Percentiles rank a stretch among this genome's conserved stretches.
Conservation (phyloP, 2,888 invertebrate genomes). For the Apotomis betuletana region DNA sequence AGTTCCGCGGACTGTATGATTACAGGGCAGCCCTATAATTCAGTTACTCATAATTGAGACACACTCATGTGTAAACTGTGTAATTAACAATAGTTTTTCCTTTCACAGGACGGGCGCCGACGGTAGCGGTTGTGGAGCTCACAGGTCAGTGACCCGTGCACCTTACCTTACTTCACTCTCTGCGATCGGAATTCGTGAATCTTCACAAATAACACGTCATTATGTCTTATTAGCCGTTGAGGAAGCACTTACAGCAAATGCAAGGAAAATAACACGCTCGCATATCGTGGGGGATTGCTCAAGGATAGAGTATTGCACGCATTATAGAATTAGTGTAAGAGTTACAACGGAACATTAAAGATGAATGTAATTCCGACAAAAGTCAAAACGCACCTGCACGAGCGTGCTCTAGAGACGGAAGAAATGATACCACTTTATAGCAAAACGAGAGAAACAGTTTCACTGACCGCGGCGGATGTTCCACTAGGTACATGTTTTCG, state of each 20-base stretch:
- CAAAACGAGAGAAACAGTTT: constrained; percentile 17
- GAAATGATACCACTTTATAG: constrained; percentile 19
- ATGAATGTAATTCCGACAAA: constrained; percentile 37
- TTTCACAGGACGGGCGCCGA: constrained; percentile 70
- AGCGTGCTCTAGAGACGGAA: constrained; percentile 4
- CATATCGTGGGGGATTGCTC: constrained; percentile 63
- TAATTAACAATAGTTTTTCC: constrained; percentile 71
- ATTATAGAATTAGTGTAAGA: constrained; percentile 66
- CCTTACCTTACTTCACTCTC: constrained; percentile 65
- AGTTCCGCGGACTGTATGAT: constrained; percentile 55
- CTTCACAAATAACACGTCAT: constrained; percentile 80
- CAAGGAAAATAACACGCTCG: constrained; percentile 74
- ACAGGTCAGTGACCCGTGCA: constrained; percentile 77
- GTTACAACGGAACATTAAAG: constrained; percentile 42
- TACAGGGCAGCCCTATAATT: constrained; percentile 64
- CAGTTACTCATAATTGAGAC: constrained; percentile 66
- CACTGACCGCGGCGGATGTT: not conserved
- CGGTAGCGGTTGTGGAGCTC: constrained; percentile 67
- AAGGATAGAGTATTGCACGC: constrained; percentile 68
- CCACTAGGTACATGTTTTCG: constrained; percentile 3
- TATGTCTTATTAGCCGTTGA: constrained; percentile 78
- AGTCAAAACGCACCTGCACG: constrained; percentile 20
- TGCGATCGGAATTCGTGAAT: constrained; percentile 78
- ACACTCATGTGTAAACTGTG: constrained; percentile 64
- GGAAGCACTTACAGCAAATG: constrained; percentile 79